phyloP scores from a whole-genome alignment of 2,113 vertebrate genomes.

The Dermatemys mawii region DNA sequence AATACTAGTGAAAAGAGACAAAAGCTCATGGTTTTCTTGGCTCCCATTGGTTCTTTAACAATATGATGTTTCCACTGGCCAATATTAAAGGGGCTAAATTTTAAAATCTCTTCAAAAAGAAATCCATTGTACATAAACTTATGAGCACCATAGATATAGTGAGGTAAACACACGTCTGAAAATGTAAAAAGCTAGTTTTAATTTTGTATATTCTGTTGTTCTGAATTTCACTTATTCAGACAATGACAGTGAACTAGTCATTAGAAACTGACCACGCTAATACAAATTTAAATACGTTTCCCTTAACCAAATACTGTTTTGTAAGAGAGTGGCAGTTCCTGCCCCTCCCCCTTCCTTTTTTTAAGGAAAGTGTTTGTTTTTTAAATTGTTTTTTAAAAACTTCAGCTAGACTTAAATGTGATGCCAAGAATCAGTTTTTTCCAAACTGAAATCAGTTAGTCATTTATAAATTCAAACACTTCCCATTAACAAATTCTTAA shows the following conservation, averaged over 20 bases:
- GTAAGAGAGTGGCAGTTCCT: background rate
- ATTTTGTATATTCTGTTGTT: background rate
- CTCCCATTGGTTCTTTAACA: background rate
- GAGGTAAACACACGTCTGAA: background rate
- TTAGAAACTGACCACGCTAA: no score
- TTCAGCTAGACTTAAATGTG: background rate
- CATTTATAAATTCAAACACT: background rate
- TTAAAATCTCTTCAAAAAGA: background rate
- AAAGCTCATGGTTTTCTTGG: background rate
- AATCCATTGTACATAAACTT: background rate
- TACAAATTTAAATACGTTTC: no score
- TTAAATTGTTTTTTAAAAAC: background rate
- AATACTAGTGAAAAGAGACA: rapidly evolving
- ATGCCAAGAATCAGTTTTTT: background rate
- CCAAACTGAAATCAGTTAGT: background rate
- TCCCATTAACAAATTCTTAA: background rate
- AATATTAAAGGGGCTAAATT: background rate
- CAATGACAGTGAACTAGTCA: background rate
- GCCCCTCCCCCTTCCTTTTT: background rate
- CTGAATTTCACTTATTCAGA: background rate
- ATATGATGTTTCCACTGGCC: background rate
- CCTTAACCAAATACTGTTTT: background rate
- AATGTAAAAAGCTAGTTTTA: background rate
- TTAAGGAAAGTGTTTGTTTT: background rate
- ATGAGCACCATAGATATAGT: background rate